Evolutionary conservation across 2,888 invertebrate species (phyloP).

Genomic region (Palloptera scutellata): DNA sequence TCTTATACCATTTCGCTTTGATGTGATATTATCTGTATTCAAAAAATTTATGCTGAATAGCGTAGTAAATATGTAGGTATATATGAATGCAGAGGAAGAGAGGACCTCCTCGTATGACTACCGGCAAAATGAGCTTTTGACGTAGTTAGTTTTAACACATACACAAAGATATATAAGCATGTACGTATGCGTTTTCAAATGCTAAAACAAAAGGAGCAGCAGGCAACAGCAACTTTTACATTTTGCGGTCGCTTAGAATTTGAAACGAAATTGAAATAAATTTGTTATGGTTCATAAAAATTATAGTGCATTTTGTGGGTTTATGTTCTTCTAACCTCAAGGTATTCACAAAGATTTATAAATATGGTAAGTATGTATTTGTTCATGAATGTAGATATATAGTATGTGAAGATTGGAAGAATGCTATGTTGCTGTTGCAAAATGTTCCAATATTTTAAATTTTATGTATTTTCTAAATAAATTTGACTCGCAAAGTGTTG

Average conservation of each 20-base stretch:
- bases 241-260: neutral
- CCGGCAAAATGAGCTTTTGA: conserved; percentile 13
- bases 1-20: too few relatives aligned
- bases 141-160: neutral
- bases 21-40: too few relatives aligned
- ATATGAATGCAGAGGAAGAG: conserved; percentile 6
- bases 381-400: too few relatives aligned
- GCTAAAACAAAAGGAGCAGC: conserved; percentile 7
- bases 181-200: neutral
- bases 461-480: too few relatives aligned
- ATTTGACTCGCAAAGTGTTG: too few relatives aligned
- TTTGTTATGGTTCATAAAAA: conserved; percentile 24
- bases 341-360: too few relatives aligned
- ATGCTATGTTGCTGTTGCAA: too few relatives aligned
- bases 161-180: neutral
- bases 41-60: neutral
- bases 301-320: neutral
- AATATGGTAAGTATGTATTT: too few relatives aligned
- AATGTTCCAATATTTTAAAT: too few relatives aligned
- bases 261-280: conserved; percentile 27
- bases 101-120: conserved; percentile 14
- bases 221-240: neutral
- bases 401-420: too few relatives aligned
- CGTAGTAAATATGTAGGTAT: conserved; percentile 1
- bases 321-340: too few relatives aligned